A percentile compares a stretch with the other conserved stretches of the same genome.
phyloP scores from a whole-genome alignment of 2,113 vertebrate genomes.

The Menidia beryllina region DNA sequence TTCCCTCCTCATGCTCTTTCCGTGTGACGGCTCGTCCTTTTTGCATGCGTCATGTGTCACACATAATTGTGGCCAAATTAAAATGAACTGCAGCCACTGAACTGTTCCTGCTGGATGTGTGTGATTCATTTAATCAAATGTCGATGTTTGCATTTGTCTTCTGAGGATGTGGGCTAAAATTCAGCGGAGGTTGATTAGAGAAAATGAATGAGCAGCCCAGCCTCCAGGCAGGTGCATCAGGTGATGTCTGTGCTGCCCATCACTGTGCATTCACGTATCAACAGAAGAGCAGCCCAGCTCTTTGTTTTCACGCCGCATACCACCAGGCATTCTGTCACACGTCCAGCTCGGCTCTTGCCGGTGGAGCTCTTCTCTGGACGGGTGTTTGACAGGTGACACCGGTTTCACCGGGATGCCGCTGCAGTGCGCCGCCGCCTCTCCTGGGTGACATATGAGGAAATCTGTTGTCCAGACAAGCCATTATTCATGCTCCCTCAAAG shows the following conservation, averaged over 20 bases:
- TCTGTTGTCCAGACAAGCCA: constrained; percentile 38
- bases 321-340: background rate
- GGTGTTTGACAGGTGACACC: constrained; percentile 62
- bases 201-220: too few relatives aligned
- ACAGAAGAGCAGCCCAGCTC: too few relatives aligned
- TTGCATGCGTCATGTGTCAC: background rate
- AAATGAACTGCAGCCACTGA: background rate
- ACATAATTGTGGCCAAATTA: background rate
- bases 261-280: too few relatives aligned
- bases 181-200: background rate
- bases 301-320: too few relatives aligned
- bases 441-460: constrained; percentile 40
- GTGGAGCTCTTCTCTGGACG: background rate
- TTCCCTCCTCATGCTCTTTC: background rate
- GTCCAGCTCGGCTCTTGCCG: background rate
- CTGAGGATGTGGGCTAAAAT: background rate
- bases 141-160: background rate
- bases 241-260: too few relatives aligned
- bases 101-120: background rate
- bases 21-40: background rate
- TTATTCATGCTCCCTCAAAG: constrained; percentile 54
- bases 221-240: too few relatives aligned
- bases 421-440: constrained; percentile 29
- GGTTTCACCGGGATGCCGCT: constrained; percentile 51
- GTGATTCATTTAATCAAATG: background rate